Conservation (phyloP, 2,113 vertebrate genomes). For the Anthoscopus minutus region DNA sequence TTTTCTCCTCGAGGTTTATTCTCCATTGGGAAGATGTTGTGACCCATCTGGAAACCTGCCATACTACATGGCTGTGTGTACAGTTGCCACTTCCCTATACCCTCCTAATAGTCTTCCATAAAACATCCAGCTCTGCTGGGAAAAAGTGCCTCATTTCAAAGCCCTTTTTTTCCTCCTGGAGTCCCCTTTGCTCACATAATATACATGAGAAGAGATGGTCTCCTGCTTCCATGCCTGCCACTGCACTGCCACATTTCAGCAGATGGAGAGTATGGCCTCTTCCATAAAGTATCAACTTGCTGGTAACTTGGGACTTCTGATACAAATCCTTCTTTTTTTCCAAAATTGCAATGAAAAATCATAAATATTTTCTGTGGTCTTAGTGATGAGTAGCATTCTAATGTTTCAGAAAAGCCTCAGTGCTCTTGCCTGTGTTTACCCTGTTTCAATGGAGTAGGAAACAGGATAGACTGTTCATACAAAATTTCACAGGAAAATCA, state of each 20-base stretch:
- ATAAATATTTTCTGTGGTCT: neutral
- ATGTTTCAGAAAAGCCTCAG: neutral
- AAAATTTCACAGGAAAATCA: neutral
- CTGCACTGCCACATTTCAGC: neutral
- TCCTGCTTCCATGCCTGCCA: neutral
- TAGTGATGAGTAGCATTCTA: neutral
- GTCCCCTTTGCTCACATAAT: neutral
- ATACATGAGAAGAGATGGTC: rapidly evolving
- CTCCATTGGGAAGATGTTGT: neutral
- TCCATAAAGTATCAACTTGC: neutral
- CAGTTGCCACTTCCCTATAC: neutral
- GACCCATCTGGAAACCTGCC: neutral
- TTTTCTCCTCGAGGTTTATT: neutral
- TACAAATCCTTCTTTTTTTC: neutral
- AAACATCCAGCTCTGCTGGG: neutral
- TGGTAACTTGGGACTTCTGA: neutral
- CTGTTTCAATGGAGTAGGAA: neutral
- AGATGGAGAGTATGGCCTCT: neutral
- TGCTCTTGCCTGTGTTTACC: neutral
- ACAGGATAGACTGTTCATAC: neutral
- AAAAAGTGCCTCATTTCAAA: neutral
- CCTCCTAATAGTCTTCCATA: neutral
- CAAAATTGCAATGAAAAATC: neutral
- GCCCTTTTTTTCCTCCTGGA: neutral
- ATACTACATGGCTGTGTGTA: rapidly evolving